Evolutionary conservation across 2,888 invertebrate species (phyloP).

Genomic region (Laspeyria flexula): DNA sequence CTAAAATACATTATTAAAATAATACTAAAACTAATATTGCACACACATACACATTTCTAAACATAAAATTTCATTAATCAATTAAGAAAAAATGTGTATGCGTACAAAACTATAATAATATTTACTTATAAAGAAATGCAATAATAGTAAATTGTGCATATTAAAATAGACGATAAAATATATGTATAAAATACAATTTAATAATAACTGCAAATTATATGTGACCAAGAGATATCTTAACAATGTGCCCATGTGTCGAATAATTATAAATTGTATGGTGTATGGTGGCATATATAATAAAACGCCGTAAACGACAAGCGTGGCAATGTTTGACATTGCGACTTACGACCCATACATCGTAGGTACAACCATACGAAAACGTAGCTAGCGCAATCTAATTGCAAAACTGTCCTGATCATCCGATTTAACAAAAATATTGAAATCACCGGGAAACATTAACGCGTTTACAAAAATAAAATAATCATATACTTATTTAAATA

Average conservation of each 20-base stretch:
- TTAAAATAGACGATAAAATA: conserved; percentile 82
- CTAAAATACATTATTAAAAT: conserved; percentile 75
- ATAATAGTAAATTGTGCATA: conserved; percentile 83
- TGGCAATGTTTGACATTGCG: conserved; percentile 79
- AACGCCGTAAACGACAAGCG: conserved; percentile 47
- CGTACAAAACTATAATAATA: conserved; percentile 82
- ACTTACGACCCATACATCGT: conserved; percentile 30
- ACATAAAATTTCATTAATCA: conserved; percentile 66
- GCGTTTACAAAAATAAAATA: conserved; percentile 70
- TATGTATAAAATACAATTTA: conserved; percentile 83
- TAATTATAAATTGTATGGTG: conserved; percentile 46
- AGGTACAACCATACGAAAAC: conserved; percentile 59
- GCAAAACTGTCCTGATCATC: conserved; percentile 61
- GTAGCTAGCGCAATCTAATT: conserved; percentile 84
- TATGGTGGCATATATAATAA: conserved; percentile 36
- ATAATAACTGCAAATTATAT: conserved; percentile 81
- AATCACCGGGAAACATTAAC: conserved; percentile 65
- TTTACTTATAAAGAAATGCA: conserved; percentile 77
- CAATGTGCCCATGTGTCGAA: conserved; percentile 65
- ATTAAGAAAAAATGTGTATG: conserved; percentile 81
- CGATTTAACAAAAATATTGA: conserved; percentile 53
- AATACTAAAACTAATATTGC: conserved; percentile 84
- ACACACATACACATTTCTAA: conserved; percentile 85
- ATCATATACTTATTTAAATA: conserved; percentile 62
- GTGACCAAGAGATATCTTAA: conserved; percentile 70